Evolutionary conservation across 1,140 invertebrate species (phyloP).

Genomic region (Dendrolimus kikuchii): DNA sequence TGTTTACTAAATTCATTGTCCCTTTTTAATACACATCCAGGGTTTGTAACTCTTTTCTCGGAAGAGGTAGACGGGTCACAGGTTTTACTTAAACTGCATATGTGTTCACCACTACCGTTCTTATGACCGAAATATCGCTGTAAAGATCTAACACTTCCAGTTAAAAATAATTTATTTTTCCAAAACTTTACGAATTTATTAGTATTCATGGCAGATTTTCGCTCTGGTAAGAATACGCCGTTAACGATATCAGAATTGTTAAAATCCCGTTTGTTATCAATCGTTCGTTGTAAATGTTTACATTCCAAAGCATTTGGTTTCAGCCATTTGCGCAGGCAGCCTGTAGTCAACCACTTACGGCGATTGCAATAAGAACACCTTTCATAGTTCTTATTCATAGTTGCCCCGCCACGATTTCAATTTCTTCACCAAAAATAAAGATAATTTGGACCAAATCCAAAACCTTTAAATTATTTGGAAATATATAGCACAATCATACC

Average conservation of each 20-base stretch:
- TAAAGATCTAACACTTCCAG: constrained; percentile 55
- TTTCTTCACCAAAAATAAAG: too few species aligned
- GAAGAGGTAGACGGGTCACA: constrained; percentile 41
- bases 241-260: constrained; percentile 56
- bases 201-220: constrained; percentile 42
- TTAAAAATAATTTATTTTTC: constrained; percentile 63
- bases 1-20: constrained; percentile 40
- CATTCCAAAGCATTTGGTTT: constrained; percentile 56
- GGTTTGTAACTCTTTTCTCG: constrained; percentile 29
- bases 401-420: constrained; percentile 1
- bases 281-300: constrained; percentile 64
- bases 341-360: constrained; percentile 59
- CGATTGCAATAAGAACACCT: constrained; percentile 61
- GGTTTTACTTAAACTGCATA: constrained; percentile 44
- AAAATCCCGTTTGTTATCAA: constrained; percentile 60
- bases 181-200: constrained; percentile 64
- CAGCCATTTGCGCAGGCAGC: constrained; percentile 62
- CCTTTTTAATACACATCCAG: constrained; percentile 23
- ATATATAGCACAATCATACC: too few species aligned
- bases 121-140: constrained; percentile 62
- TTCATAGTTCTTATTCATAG: constrained; percentile 64
- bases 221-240: constrained; percentile 51
- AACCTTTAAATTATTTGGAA: too few species aligned
- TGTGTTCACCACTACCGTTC: constrained; percentile 38
- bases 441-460: too few species aligned